These are phyloP conservation scores for Urechis unicinctus DNA, from an alignment of 2,888 invertebrate species.

Conservation along the genomic window DNA sequence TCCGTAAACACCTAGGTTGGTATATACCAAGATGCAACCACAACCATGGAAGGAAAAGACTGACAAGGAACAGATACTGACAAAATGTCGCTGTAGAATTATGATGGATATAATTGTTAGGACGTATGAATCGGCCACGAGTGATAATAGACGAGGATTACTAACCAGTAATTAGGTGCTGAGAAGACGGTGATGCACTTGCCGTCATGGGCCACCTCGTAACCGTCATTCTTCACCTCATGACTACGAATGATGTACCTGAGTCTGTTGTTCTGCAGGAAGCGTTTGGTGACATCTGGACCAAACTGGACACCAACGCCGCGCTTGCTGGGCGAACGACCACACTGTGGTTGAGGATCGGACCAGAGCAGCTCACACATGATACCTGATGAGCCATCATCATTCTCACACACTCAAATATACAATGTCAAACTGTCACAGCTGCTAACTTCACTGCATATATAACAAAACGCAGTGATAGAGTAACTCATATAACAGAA, in stretches of 20 bases:
- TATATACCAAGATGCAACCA: no score
- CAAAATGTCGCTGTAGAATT: no score
- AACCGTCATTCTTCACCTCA: slow-evolving; percentile 94
- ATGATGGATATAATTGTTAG: background rate
- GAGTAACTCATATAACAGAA: no score
- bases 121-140: background rate
- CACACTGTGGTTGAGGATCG: slow-evolving; percentile 86
- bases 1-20: background rate
- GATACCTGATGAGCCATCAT: slow-evolving; percentile 58
- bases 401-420: background rate
- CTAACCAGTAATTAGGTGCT: slow-evolving; percentile 97
- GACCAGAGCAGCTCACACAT: slow-evolving; percentile 99
- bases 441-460: no score
- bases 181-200: slow-evolving; percentile 98
- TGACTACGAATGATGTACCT: slow-evolving; percentile 94
- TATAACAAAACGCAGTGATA: no score
- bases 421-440: background rate
- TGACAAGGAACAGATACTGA: no score
- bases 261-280: slow-evolving; percentile 72
- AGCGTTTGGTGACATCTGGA: slow-evolving; percentile 86
- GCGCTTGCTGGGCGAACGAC: slow-evolving; percentile 87
- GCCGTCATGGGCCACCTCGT: slow-evolving; percentile 88
- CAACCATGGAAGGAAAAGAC: no score
- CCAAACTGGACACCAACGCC: slow-evolving; percentile 99
- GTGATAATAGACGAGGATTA: background rate